A percentile compares a stretch with the other conserved stretches of the same genome.
These are phyloP conservation scores for Megalopta genalis DNA, from an alignment of 1,140 invertebrate genomes.

Conservation along the genomic window DNA sequence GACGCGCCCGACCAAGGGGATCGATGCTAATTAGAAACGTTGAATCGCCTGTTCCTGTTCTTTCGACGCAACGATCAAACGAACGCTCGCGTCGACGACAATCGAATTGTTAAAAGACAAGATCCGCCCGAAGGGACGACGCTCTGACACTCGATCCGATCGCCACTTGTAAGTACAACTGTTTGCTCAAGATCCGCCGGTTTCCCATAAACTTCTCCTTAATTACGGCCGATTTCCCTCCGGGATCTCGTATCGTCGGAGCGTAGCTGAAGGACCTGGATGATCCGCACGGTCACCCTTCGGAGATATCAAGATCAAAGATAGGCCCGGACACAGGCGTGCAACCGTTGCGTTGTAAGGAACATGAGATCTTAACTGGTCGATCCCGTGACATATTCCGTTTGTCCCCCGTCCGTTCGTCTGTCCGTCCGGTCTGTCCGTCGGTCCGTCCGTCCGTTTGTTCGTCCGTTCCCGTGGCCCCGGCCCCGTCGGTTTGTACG, in stretches of 20 bases:
- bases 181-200: not conserved
- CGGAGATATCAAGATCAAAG: slow-evolving; percentile 68
- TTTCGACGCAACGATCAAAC: too few species aligned
- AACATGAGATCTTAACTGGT: slow-evolving; percentile 76
- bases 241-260: slow-evolving; percentile 16
- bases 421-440: slow-evolving; percentile 46
- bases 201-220: slow-evolving; percentile 1
- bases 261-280: slow-evolving; percentile 55
- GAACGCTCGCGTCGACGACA: too few species aligned
- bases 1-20: too few species aligned
- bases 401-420: slow-evolving; percentile 64
- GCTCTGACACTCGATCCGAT: too few species aligned
- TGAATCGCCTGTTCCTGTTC: too few species aligned
- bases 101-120: too few species aligned
- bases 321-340: slow-evolving; percentile 65
- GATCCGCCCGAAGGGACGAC: too few species aligned
- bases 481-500: slow-evolving; percentile 62
- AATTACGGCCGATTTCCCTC: slow-evolving; percentile 22
- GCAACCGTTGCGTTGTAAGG: slow-evolving; percentile 64
- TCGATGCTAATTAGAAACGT: too few species aligned
- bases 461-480: slow-evolving; percentile 56
- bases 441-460: slow-evolving; percentile 56
- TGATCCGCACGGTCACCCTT: slow-evolving; percentile 65
- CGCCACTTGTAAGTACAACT: too few species aligned
- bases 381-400: slow-evolving; percentile 70